These are phyloP conservation scores for Danio tinwini DNA, from an alignment of 2,797 vertebrate genomes.

Conservation along the genomic window DNA sequence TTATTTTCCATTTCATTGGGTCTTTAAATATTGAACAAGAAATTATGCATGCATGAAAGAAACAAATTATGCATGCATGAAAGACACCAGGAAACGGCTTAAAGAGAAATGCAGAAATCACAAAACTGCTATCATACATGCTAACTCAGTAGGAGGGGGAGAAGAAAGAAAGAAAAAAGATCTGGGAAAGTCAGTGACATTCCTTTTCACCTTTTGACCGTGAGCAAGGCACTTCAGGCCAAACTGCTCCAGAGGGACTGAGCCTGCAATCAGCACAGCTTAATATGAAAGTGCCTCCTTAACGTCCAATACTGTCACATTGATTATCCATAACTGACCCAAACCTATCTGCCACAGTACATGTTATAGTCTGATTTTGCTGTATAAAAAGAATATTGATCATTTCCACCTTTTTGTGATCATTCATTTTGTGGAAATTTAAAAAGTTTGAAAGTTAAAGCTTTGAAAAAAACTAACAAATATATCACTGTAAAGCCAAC, in stretches of 20 bases:
- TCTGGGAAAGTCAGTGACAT: neutral
- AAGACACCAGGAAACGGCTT: neutral
- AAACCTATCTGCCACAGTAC: neutral
- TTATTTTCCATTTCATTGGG: neutral
- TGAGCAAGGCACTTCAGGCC: neutral
- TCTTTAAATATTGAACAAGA: conserved; percentile 12
- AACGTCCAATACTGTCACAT: neutral
- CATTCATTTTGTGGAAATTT: too few species aligned
- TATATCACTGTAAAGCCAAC: too few species aligned
- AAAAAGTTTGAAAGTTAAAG: too few species aligned
- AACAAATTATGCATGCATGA: neutral
- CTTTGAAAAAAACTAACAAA: too few species aligned
- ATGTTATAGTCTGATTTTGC: too few species aligned
- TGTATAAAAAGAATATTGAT: too few species aligned
- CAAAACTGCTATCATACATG: neutral
- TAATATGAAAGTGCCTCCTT: neutral
- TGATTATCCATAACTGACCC: neutral
- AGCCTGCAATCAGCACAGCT: neutral
- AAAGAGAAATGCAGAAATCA: conserved; percentile 14
- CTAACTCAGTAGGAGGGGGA: neutral
- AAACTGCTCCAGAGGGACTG: neutral
- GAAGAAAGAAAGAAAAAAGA: too few species aligned
- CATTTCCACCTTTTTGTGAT: too few species aligned
- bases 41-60: conserved; percentile 6
- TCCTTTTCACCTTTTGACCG: neutral